phyloP scores from a whole-genome alignment of 2,888 invertebrate genomes.

The Matsumyia berberina region DNA sequence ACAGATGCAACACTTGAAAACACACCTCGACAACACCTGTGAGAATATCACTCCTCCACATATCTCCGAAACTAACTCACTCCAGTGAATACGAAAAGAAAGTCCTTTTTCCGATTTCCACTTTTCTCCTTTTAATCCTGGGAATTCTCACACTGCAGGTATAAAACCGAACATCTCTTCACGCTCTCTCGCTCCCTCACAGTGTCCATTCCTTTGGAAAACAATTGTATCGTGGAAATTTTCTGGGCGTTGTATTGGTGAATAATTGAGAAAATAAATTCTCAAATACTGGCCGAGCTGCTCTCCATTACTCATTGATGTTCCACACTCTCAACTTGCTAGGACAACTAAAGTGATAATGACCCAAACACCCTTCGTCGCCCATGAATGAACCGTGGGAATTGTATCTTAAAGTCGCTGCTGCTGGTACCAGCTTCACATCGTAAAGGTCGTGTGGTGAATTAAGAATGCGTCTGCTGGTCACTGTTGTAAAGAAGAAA shows the following conservation, averaged over 20 bases:
- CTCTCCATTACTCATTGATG: slow-evolving; percentile 43
- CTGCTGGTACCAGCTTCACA: slow-evolving; percentile 36
- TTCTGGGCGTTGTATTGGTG: slow-evolving; percentile 72
- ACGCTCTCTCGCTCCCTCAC: slow-evolving; percentile 14
- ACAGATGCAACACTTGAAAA: no score
- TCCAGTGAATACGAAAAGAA: slow-evolving; percentile 13
- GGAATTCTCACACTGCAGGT: slow-evolving; percentile 71
- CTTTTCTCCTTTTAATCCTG: slow-evolving; percentile 54
- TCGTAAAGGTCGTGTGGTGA: slow-evolving; percentile 60
- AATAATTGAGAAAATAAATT: slow-evolving; percentile 44
- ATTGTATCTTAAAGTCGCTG: slow-evolving; percentile 54
- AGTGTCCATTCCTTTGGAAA: slow-evolving; percentile 32
- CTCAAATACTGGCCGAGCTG: slow-evolving; percentile 6
- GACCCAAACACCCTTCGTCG: slow-evolving; percentile 64
- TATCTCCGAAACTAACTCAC: neutral
- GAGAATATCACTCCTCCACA: slow-evolving; percentile 2
- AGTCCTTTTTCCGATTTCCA: slow-evolving; percentile 17
- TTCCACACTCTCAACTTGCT: slow-evolving; percentile 48
- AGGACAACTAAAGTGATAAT: slow-evolving; percentile 72
- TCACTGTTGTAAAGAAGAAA: slow-evolving; percentile 39
- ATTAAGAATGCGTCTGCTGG: slow-evolving; percentile 36
- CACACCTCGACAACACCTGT: slow-evolving; percentile 41
- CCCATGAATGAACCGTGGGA: slow-evolving; percentile 72
- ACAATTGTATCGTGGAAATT: slow-evolving; percentile 56
- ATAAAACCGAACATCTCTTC: slow-evolving; percentile 16